Evolutionary conservation across 2,888 invertebrate species (phyloP).

Genomic region (Phengaris arion): DNA sequence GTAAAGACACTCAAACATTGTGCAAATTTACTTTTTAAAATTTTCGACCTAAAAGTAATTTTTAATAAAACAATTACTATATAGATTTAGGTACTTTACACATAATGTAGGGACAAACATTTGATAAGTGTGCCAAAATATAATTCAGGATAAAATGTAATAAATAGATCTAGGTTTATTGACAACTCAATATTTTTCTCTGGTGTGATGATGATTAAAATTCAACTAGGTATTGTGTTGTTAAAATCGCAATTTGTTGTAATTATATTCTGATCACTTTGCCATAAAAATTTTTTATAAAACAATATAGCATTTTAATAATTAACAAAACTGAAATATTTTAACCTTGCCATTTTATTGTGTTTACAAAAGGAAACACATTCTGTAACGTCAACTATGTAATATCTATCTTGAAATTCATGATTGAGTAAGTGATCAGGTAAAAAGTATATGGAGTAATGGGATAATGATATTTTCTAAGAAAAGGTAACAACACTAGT

Average conservation of each 20-base stretch:
- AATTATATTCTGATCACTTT: background rate
- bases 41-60: constrained; percentile 8
- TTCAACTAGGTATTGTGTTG: background rate
- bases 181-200: background rate
- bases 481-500: constrained; percentile 33
- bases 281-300: background rate
- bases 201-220: background rate
- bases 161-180: constrained; percentile 26
- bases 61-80: background rate
- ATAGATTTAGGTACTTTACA: constrained; percentile 1
- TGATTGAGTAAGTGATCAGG: background rate
- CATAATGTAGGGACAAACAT: constrained; percentile 25
- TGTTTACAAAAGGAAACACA: background rate
- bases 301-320: background rate
- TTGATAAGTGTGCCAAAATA: constrained; percentile 29
- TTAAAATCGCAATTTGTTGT: background rate
- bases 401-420: constrained; percentile 1
- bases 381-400: background rate
- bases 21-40: background rate
- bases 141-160: constrained; percentile 30
- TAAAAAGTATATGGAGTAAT: background rate
- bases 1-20: background rate
- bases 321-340: background rate
- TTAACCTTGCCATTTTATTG: background rate
- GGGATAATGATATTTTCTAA: background rate